A percentile compares a stretch with the other conserved stretches of the same genome.
Conservation (phyloP, 2,797 vertebrate genomes). For the Heteromormyrus szaboi region DNA sequence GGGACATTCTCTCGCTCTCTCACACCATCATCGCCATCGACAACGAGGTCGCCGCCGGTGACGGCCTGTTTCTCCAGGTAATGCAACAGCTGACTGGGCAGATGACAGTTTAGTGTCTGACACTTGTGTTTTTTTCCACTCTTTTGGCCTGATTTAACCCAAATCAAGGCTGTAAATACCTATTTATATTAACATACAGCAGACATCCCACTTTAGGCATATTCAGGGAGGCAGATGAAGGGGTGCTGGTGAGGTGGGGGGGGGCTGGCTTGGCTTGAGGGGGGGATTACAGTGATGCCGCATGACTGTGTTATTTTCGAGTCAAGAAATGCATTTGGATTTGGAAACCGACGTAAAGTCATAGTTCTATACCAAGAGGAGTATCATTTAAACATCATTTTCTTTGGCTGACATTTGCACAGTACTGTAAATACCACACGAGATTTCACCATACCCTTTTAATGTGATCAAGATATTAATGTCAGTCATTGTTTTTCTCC, state of each 20-base stretch:
- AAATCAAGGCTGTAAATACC: neutral
- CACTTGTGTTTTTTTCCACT: neutral
- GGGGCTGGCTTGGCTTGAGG: neutral
- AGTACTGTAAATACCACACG: neutral
- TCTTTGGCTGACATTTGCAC: neutral
- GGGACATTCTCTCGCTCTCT: conserved; percentile 61
- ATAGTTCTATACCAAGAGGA: neutral
- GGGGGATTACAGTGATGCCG: neutral
- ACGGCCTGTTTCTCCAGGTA: conserved; percentile 61
- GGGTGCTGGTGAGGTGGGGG: no score
- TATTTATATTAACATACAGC: neutral
- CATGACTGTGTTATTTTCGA: neutral
- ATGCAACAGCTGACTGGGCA: neutral
- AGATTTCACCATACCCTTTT: neutral
- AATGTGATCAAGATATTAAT: neutral
- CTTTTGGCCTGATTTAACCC: neutral
- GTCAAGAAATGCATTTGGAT: neutral
- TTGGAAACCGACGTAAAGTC: neutral
- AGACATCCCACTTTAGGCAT: neutral
- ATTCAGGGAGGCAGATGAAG: neutral
- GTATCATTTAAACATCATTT: neutral
- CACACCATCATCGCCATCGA: conserved; percentile 60
- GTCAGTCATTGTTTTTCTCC: conserved; percentile 25
- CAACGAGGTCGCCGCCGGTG: conserved; percentile 53
- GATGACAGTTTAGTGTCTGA: neutral